Percentiles rank a stretch among this genome's conserved stretches.
Conservation (phyloP, 2,113 vertebrate genomes). For the Muscicapa adusta region DNA sequence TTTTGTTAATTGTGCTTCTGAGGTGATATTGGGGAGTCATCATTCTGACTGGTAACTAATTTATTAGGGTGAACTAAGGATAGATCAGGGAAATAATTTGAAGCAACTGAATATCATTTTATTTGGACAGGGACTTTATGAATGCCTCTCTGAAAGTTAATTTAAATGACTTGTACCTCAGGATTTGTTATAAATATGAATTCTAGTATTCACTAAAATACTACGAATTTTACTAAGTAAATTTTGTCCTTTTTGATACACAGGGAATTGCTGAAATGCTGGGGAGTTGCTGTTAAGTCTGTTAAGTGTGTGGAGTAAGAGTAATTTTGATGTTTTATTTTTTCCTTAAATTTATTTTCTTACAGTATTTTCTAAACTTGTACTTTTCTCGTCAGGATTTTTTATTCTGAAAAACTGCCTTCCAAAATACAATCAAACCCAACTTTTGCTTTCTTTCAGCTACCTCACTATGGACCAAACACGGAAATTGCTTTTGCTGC, state of each 20-base stretch:
- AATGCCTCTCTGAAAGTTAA: neutral
- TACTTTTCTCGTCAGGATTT: neutral
- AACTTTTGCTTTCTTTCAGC: constrained; percentile 70
- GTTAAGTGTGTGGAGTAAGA: neutral
- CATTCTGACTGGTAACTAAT: neutral
- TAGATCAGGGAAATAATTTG: neutral
- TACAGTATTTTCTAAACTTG: neutral
- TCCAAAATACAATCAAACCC: neutral
- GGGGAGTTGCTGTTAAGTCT: neutral
- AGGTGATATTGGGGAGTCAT: neutral
- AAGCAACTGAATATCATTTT: neutral
- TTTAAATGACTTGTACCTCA: neutral
- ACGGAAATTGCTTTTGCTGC: constrained; percentile 87
- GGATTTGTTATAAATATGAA: neutral
- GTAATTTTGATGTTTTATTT: neutral
- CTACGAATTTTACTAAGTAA: neutral
- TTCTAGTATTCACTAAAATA: neutral
- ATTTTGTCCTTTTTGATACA: neutral
- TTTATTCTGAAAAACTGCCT: neutral
- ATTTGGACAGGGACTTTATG: neutral
- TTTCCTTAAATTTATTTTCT: accelerated
- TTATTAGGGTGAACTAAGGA: neutral
- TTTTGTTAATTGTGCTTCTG: neutral
- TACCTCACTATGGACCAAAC: constrained; percentile 96
- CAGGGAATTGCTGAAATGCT: neutral